These are phyloP conservation scores for Proisotoma minuta DNA, from an alignment of 2,888 invertebrate genomes.

Conservation along the genomic window DNA sequence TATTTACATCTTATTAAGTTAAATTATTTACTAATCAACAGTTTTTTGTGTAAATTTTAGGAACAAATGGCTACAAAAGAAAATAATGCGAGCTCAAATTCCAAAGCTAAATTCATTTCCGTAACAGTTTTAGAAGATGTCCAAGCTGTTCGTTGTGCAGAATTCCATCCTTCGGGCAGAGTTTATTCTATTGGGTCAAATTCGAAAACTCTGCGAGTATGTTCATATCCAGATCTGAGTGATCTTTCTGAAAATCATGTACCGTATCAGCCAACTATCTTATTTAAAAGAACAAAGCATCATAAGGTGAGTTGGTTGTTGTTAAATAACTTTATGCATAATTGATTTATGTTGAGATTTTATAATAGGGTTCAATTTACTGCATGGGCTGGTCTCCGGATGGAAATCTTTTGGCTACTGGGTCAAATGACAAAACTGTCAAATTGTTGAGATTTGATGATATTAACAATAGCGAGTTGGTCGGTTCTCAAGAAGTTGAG, in stretches of 20 bases:
- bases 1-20: not conserved
- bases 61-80: slow-evolving; percentile 3
- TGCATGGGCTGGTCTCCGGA: slow-evolving; percentile 91
- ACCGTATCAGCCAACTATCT: slow-evolving; percentile 82
- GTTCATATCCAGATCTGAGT: slow-evolving; percentile 85
- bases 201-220: slow-evolving; percentile 93
- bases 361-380: slow-evolving; percentile 77
- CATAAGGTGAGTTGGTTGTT: slow-evolving; percentile 62
- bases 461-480: slow-evolving; percentile 68
- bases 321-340: not conserved
- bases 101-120: slow-evolving; percentile 63
- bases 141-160: slow-evolving; percentile 93
- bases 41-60: not conserved
- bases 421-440: slow-evolving; percentile 97
- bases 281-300: slow-evolving; percentile 92
- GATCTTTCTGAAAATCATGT: slow-evolving; percentile 68
- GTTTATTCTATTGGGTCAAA: slow-evolving; percentile 96
- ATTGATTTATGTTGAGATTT: not conserved
- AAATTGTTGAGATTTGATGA: slow-evolving; percentile 92
- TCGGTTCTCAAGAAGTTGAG: slow-evolving; percentile 67
- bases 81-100: not conserved
- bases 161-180: slow-evolving; percentile 93
- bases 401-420: slow-evolving; percentile 94
- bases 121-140: slow-evolving; percentile 89
- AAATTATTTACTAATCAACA: not conserved